Evolutionary conservation across 2,113 vertebrate genomes (phyloP), one percentile per base, ranked within the genome.

Genomic region (Gila orcuttii): DNA sequence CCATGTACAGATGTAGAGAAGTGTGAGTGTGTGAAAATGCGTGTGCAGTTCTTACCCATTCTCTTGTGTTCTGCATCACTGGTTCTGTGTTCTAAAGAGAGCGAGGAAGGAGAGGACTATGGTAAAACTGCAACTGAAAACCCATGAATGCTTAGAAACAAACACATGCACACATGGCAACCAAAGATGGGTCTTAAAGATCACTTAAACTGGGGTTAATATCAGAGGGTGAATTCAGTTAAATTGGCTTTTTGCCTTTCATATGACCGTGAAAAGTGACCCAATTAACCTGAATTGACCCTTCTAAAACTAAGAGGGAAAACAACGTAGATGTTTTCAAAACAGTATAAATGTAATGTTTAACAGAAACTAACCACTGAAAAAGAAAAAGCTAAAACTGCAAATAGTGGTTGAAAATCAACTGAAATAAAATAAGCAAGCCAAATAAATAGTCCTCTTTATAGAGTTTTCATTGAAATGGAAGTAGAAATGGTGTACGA

Each of bases 1-100:
- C 3, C 66, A 23, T 25, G 23, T 45, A n/a, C 69, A 73, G 69
- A 50, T 76, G 23, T 52, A 33, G 45, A 77, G 25, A 55, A 23
- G 19, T 11, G 21, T 69, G 33, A 39, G 68, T 28, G 15, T 75
- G 73, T 42, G 36, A 75, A 85, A 50, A 64, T 42, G 62, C 13
- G 4, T 36, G 73, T 47, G 85, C 10, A 87, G 81, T 75, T 90
- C 93, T 94, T 93, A 95, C 94, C 94, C 90, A 86, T 85, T 94
- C 94, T 93, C 90, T 87, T 88, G 88, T 89, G 85, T 80, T 83
- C 66, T 93, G 93, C 89, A 87, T 89, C 91, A 91, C 91, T 83
- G 90, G 86, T 84, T 94, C 93, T 11, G 91, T 83, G 4, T 77
- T 94, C 94, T 94, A 88, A 85, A 92, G 86, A 89, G 88, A 33